Evolutionary conservation across 2,888 invertebrate genomes (phyloP), one percentile per base, ranked within the genome.

Genomic region (Aspidiotus destructor): DNA sequence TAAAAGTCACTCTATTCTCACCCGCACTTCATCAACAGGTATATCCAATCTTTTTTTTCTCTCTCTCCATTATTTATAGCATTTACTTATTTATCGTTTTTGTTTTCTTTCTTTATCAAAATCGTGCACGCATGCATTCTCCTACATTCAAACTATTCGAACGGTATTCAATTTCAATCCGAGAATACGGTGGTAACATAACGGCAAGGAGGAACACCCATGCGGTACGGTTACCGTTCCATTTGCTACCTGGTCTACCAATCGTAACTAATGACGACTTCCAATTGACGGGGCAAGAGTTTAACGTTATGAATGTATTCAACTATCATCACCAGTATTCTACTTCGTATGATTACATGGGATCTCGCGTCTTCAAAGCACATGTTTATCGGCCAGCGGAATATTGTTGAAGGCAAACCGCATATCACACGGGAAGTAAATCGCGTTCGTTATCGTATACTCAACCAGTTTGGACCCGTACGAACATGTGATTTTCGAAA

Each of bases 221-320:
- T n/a, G 48, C 48, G n/a, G 48, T 48, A 13, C 11, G 48, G 48
- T 48, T 48, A 11, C 48, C 48, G 48, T 48, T 48, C n/a, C 48
- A 48, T n/a, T 48, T n/a, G 48, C 48, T n/a, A 48, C 48, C 11
- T 11, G 10, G n/a, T n/a, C 48, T 48, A 48, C 48, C 10, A 48
- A 11, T 48, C 48, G 48, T 48, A n/a, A 48, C 48, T 48, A 48
- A 48, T 48, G 48, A 48, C n/a, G 48, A 48, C 48, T 48, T 48
- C 48, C 11, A 48, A 48, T 48, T 48, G n/a, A 48, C 55, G 9
- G 17, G 16, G 17, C 55, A 52, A 17, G 15, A 54, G 15, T 11
- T 5, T 16, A 9, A n/a, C 52, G 52, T 52, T 54, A 54, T 54
- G 15, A 54, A 16, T 8, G 15, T 54, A 54, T 28, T 28, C 28